Base-by-base conservation (phyloP, 2,797 vertebrate genomes). In the Microctenopoma steveboyesi region DNA sequence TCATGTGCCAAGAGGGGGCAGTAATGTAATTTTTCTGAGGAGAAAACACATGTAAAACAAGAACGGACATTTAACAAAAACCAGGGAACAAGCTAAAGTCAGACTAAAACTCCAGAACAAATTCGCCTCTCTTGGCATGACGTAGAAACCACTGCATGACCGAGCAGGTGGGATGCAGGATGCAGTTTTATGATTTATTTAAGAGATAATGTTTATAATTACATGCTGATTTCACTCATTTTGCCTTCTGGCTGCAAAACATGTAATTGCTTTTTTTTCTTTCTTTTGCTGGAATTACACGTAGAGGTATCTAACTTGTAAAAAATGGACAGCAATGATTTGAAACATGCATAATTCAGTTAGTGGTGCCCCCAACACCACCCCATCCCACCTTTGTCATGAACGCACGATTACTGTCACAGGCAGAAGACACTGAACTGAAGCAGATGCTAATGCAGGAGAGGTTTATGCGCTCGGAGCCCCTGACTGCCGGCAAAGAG, bases 1-100 rank as follows among this genome's bases (percentile, higher is more conserved):
- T 1, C 3, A 14, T 46, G 4, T 22, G 35, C 86, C 93, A 88
- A 79, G 86, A 87, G 94, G 82, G 85, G 92, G 89, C 88, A 91
- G 84, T 87, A 28, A 86, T 78, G 86, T 33, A 55, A 15, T 72
- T 69, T 66, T 68, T 42, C 39, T 73, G 70, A 47, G 28, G 18
- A 45, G 12, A 69, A 62, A 53, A 53, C 0, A 27, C 27, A 65
- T 61, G 71, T 45, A 30, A 2, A 49, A 43, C n/a, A 49, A 70
- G 42, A 63, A 58, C 22, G 25, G 47, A 50, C 4, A 55, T n/a
- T 2, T 46, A 66, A 70, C 49, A 56, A 65, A 70, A 2, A 51
- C 55, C 25, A 25, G 16, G 15, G 40, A 64, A 60, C 65, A 65
- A 54, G 40, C 11, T 55, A 46, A 78, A 45, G 49, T 51, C 56